Evolutionary conservation across 2,797 vertebrate genomes (phyloP).

Genomic region (Simalia tracyae): DNA sequence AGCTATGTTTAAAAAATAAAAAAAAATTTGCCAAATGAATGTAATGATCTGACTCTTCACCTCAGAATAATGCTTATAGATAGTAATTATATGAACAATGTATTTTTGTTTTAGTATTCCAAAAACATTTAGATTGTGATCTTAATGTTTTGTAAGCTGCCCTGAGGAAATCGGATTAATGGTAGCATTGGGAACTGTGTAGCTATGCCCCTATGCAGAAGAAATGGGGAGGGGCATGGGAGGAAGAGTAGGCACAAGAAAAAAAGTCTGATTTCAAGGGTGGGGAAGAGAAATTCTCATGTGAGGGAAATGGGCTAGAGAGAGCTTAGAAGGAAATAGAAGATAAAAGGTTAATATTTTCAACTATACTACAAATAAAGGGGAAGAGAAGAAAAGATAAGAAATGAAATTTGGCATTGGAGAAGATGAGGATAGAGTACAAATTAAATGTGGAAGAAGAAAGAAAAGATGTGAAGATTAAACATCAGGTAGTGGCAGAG

Average conservation of each 20-base stretch:
- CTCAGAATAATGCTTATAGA: background rate
- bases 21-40: background rate
- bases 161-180: too few relatives aligned
- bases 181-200: too few relatives aligned
- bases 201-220: too few relatives aligned
- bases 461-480: background rate
- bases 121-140: too few relatives aligned
- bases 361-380: background rate
- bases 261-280: too few relatives aligned
- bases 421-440: background rate
- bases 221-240: too few relatives aligned
- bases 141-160: too few relatives aligned
- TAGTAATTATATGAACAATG: background rate
- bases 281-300: too few relatives aligned
- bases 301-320: too few relatives aligned
- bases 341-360: background rate
- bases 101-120: too few relatives aligned
- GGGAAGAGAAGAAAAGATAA: background rate
- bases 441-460: background rate
- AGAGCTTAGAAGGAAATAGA: background rate
- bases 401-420: background rate
- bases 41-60: background rate
- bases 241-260: too few relatives aligned
- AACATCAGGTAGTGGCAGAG: background rate
- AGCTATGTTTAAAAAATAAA: background rate